Base-by-base conservation (phyloP, 2,113 vertebrate genomes). In the Chloropsis hardwickii region DNA sequence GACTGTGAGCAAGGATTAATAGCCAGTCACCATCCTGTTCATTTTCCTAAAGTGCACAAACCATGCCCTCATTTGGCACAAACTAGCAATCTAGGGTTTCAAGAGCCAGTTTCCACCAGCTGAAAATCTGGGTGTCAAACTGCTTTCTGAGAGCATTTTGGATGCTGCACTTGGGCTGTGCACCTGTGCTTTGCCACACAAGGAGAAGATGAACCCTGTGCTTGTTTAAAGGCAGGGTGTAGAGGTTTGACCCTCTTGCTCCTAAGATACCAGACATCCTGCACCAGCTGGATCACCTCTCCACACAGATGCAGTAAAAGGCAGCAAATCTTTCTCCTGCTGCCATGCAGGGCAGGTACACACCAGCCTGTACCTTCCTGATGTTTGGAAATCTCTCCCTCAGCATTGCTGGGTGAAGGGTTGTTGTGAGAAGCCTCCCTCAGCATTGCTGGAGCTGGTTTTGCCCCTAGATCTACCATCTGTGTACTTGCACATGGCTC, bases 131-230 rank as follows among this genome's bases (percentile, higher is more conserved):
- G 60, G 60, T 70, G 58, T 78, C 50, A 35, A 15, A 45, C 21
- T 0, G 0, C 44, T 23, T 77, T 29, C 69, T 70, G 60, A 56
- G 39, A 12, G 37, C 20, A 1, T 45, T 77, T 23, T 20, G 45
- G 33, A 15, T 11, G 13, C 25, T 19, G 50, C 6, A 4, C 50
- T 67, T 29, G 37, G 47, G 35, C 56, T 1, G 1, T 1, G 2
- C 24, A 5, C 0, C 0, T 21, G n/a, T 24, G 23, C 48, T 57
- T 24, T 47, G 42, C 18, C 20, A 6, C 50, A 29, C 27, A 9
- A 45, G 31, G 25, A 40, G 20, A 33, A 39, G 58, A n/a, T 24
- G 64, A 84, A 37, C 22, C 20, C 24, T 2, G 17, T 5, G 33
- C 27, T 56, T 56, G 44, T 66, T 48, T 47, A 47, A 78, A 57